Percentiles rank a stretch among this genome's conserved stretches.
Conservation (phyloP, 2,113 vertebrate species). For the Spermophilus dauricus region DNA sequence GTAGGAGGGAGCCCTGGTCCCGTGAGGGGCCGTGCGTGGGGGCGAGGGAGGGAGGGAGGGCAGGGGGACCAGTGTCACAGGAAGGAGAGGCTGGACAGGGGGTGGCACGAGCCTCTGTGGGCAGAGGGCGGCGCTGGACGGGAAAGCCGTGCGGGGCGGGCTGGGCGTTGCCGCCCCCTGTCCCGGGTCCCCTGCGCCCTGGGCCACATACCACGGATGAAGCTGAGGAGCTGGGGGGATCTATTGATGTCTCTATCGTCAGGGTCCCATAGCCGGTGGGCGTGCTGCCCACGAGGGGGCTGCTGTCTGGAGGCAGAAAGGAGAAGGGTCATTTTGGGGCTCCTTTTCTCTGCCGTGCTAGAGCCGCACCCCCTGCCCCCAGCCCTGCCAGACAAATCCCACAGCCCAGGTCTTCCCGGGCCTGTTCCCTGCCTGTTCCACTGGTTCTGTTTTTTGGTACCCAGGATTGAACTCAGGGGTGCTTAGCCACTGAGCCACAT, state of each 20-base stretch:
- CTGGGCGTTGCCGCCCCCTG: accelerated
- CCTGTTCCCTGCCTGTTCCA: too few relatives aligned
- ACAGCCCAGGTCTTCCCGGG: neutral
- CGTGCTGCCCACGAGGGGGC: conserved; percentile 77
- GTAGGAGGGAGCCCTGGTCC: neutral
- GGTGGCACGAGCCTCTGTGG: conserved; percentile 88
- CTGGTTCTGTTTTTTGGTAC: too few relatives aligned
- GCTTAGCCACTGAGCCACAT: too few relatives aligned
- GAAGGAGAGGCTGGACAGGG: accelerated
- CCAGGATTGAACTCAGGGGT: too few relatives aligned
- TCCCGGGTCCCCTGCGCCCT: neutral
- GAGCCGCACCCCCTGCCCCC: neutral
- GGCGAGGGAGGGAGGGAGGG: neutral
- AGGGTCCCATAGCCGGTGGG: conserved; percentile 84
- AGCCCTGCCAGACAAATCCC: accelerated
- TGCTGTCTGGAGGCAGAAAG: conserved; percentile 82
- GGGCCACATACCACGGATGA: conserved; percentile 78
- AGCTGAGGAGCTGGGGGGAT: conserved; percentile 84
- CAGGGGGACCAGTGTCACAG: accelerated
- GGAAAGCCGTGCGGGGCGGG: neutral
- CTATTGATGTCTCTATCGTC: conserved; percentile 67
- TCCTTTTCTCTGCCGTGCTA: too few relatives aligned
- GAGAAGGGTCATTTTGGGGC: neutral
- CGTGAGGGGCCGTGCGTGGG: accelerated
- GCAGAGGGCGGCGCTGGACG: accelerated